A percentile compares a stretch with the other conserved stretches of the same genome.
Conservation (phyloP, 2,888 invertebrate species). For the Lochmaea capreae region DNA sequence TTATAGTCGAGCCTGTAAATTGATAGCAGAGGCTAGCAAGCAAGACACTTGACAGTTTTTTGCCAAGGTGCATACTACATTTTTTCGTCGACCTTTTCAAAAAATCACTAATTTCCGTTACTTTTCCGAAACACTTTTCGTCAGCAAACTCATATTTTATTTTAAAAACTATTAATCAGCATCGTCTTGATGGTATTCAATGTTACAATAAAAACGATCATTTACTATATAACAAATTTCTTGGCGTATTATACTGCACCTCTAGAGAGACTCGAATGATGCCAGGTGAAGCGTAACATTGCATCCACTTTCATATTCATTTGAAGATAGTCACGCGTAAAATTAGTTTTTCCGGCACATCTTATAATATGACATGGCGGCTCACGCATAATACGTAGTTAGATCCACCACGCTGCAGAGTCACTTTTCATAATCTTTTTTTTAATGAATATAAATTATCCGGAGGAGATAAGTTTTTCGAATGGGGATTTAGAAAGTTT, state of each 20-base stretch:
- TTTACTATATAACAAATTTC: neutral
- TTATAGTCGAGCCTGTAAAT: too few relatives aligned
- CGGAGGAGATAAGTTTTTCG: neutral
- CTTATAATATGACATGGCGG: conserved; percentile 15
- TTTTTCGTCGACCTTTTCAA: too few relatives aligned
- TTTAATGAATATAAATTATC: conserved; percentile 7
- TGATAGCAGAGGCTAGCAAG: too few relatives aligned
- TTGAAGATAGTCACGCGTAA: conserved; percentile 35
- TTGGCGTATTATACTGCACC: neutral
- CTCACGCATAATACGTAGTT: conserved; percentile 23
- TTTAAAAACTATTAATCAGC: neutral
- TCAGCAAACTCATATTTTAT: neutral
- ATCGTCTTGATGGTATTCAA: too few relatives aligned
- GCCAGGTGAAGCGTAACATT: conserved; percentile 31
- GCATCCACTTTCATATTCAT: conserved; percentile 34
- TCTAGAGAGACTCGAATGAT: neutral
- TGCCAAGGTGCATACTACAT: too few relatives aligned
- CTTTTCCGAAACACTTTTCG: too few relatives aligned
- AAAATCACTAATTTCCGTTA: too few relatives aligned
- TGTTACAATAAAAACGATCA: conserved; percentile 10
- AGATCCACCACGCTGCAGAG: neutral
- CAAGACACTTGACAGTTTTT: too few relatives aligned
- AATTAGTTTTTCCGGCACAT: conserved; percentile 36
- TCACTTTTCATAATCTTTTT: neutral
- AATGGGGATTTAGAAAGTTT: neutral